Base-by-base conservation (phyloP, 92 coral and sea anemone species). In the Porites divaricata region DNA sequence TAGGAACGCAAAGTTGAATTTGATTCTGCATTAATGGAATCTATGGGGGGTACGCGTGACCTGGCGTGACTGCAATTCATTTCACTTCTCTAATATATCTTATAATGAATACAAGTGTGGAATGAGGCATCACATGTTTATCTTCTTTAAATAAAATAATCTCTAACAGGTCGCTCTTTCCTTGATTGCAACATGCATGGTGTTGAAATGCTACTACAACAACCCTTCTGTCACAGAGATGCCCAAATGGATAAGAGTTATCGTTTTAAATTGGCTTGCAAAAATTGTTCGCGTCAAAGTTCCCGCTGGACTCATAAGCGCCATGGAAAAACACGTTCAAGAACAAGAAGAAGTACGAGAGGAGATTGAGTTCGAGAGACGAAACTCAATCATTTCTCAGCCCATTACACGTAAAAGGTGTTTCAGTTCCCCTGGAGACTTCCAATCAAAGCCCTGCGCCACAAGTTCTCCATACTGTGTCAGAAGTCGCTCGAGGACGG, bases 131-230 rank as follows among this genome's bases (percentile, higher is more conserved):
- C 45, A 35, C 45, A 35, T 35, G 45, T 35, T 35, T 28, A 22
- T 63, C 41, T 1, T 15, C 15, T 11, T 48, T 35, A 3, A 35
- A 35, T 35, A 35, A 35, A 35, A 35, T 35, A 35, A 35, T 45
- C 5, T 24, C 5, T 52, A 49, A 12, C 41, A 94, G 98, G 94
- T 94, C 65, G 93, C 93, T 11, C 88, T 91, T 16, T 87, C 98
- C 6, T 74, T 94, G 77, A 89, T 94, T n/a, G 94, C 95, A 35
- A 94, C 98, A 13, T 94, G 98, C 45, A 28, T 94, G 67, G 98
- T 94, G 19, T 89, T 94, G 12, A 94, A 91, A 83, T 90, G 94
- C 28, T 89, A 91, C 75, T 94, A 92, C 90, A 91, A 67, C 51
- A 92, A 94, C 67, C 98, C 98, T 6, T 79, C 91, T 8, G 92